These are phyloP conservation scores for Hirtodrosophila duncani DNA, from an alignment of 2,888 invertebrate species.

Conservation along the genomic window DNA sequence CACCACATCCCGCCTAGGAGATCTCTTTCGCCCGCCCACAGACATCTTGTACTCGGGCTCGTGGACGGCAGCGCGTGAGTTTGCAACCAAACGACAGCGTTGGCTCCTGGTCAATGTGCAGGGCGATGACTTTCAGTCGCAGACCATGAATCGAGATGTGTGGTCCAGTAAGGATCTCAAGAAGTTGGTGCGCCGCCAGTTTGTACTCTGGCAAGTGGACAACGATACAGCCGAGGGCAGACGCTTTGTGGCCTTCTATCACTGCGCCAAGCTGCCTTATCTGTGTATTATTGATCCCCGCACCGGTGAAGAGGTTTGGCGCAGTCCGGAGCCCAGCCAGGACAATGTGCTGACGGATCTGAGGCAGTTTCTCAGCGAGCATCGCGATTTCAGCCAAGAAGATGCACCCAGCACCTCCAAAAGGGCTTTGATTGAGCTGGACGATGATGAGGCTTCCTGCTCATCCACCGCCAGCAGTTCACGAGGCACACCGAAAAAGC, in stretches of 20 bases:
- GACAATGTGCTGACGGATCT: constrained; percentile 63
- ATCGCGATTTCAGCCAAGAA: constrained; percentile 66
- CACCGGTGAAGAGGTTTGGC: constrained; percentile 82
- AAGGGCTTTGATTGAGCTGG: constrained; percentile 45
- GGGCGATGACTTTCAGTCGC: constrained; percentile 84
- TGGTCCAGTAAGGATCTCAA: constrained; percentile 83
- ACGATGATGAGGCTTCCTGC: constrained; percentile 44
- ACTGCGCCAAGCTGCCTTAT: constrained; percentile 82
- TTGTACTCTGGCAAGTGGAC: constrained; percentile 84
- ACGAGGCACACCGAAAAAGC: constrained; percentile 53
- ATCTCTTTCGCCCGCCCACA: constrained; percentile 84
- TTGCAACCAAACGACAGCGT: constrained; percentile 80
- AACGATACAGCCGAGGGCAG: constrained; percentile 80
- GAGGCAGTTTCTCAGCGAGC: constrained; percentile 59
- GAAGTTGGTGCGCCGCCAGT: constrained; percentile 82
- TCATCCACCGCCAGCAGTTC: constrained; percentile 34
- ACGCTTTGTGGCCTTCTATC: constrained; percentile 83
- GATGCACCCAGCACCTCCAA: constrained; percentile 68
- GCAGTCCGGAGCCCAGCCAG: constrained; percentile 66
- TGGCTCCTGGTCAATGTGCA: constrained; percentile 87
- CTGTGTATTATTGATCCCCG: constrained; percentile 84
- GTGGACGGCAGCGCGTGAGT: constrained; percentile 81
- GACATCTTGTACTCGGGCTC: constrained; percentile 83
- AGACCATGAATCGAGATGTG: constrained; percentile 84
- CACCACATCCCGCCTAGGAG: constrained; percentile 81